Base-by-base conservation (phyloP, 2,888 invertebrate species). In the Drosophila pseudotalamancana region DNA sequence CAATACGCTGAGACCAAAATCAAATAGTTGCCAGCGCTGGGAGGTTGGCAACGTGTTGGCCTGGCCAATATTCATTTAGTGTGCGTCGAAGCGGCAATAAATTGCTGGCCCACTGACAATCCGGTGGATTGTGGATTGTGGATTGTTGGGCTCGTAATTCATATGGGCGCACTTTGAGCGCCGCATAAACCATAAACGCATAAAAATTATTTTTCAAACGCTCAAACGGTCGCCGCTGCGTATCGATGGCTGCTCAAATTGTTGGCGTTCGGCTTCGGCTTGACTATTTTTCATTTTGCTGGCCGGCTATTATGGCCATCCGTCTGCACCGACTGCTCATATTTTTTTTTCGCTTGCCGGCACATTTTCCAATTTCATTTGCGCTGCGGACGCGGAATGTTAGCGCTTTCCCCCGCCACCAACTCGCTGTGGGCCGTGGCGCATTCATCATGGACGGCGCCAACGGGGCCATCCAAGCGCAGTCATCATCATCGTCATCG, bases 301-400 rank as follows among this genome's bases (percentile, higher is more conserved):
- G 70, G 77, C 72, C 59, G 70, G 77, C 72, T 56, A 66, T 60
- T 57, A 60, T 55, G 73, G 51, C 69, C 61, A 73, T 77, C 60
- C 73, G 29, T 42, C 35, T 48, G 53, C 35, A 60, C 57, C 55
- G 72, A 63, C 54, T 64, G 72, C 63, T 43, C 70, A 70, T 87
- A 84, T 84, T 87, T 82, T 81, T 87, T 75, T 87, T 82, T 87
- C 85, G 85, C 75, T 70, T 61, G 77, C 87, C 81, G 75, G 73
- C 82, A 77, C 73, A 84, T 85, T 84, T 84, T 84, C 83, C 87
- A 84, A 84, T 84, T 84, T 84, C 83, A 84, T 85, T 87, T 84
- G 85, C 65, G 87, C 72, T 81, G 57, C 68, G 64, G 64, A 78
- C 71, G 82, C 79, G 87, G 86, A 84, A 84, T 87, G 68, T 78